These are phyloP conservation scores for Lacanobia wlatinum DNA, from an alignment of 2,888 invertebrate genomes.

Conservation along the genomic window DNA sequence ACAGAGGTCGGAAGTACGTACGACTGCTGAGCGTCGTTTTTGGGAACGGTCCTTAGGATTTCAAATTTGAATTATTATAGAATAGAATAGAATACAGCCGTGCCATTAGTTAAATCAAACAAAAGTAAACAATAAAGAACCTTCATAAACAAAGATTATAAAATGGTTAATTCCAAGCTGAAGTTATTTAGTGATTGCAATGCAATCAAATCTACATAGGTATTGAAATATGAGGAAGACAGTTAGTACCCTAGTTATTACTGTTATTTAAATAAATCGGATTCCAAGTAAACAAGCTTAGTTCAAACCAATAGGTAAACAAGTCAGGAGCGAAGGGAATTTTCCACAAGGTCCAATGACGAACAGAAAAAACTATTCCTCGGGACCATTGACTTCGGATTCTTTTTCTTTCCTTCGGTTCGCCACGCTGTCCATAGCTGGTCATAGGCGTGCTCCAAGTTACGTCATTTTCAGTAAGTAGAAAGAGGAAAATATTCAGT, in stretches of 20 bases:
- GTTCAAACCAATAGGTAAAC: constrained; percentile 6
- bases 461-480: not conserved
- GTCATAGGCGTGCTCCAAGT: not conserved
- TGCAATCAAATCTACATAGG: not conserved
- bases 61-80: too few relatives aligned
- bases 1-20: too few relatives aligned
- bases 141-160: too few relatives aligned
- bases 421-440: not conserved
- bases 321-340: not conserved
- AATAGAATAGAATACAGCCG: too few relatives aligned
- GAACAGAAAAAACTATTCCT: not conserved
- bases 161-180: too few relatives aligned
- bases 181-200: not conserved
- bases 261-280: not conserved
- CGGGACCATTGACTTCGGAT: not conserved
- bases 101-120: too few relatives aligned
- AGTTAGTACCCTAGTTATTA: not conserved
- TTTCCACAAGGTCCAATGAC: not conserved
- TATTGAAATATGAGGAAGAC: not conserved
- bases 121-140: too few relatives aligned
- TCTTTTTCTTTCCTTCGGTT: too few relatives aligned
- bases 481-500: not conserved
- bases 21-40: too few relatives aligned
- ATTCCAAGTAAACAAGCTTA: constrained; percentile 18
- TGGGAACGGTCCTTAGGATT: too few relatives aligned